Percentiles rank a stretch among this genome's conserved stretches.
Conservation (phyloP, 2,888 invertebrate genomes). For the Apoderus coryli region DNA sequence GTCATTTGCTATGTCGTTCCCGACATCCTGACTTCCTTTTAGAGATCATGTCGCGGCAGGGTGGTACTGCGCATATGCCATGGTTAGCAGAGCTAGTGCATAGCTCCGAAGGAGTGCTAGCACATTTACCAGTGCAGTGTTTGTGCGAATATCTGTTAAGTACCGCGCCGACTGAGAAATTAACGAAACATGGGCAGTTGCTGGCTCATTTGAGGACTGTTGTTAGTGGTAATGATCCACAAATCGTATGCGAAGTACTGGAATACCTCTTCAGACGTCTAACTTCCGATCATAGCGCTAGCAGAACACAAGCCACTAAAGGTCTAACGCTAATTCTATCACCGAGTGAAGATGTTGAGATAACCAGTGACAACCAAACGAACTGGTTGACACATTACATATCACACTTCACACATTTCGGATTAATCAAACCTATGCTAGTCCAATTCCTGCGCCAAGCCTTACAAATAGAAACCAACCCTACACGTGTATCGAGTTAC, state of each 20-base stretch:
- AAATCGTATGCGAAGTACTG: constrained; percentile 62
- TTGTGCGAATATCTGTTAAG: constrained; percentile 86
- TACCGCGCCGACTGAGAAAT: constrained; percentile 48
- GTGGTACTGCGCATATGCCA: constrained; percentile 87
- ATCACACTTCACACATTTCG: constrained; percentile 68
- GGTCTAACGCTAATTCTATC: constrained; percentile 28
- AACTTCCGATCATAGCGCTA: constrained; percentile 65
- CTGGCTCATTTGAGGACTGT: constrained; percentile 42
- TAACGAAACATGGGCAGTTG: constrained; percentile 58
- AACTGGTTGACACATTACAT: constrained; percentile 48
- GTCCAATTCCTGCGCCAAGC: constrained; percentile 66
- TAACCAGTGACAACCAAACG: constrained; percentile 22
- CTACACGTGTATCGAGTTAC: constrained; percentile 67
- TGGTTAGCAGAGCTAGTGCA: constrained; percentile 92
- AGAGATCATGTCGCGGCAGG: constrained; percentile 74
- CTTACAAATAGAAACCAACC: constrained; percentile 81
- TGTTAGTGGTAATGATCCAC: constrained; percentile 37
- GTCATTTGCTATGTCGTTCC: constrained; percentile 76
- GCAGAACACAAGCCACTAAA: constrained; percentile 61
- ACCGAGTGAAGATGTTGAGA: constrained; percentile 32
- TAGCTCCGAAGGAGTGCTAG: constrained; percentile 72
- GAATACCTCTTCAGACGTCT: constrained; percentile 80
- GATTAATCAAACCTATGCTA: constrained; percentile 51
- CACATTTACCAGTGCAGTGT: constrained; percentile 92
- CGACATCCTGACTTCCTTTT: constrained; percentile 84